Percentiles rank a stretch among this genome's conserved stretches.
Conservation (phyloP, 2,888 invertebrate species). For the Mythimna pallens region DNA sequence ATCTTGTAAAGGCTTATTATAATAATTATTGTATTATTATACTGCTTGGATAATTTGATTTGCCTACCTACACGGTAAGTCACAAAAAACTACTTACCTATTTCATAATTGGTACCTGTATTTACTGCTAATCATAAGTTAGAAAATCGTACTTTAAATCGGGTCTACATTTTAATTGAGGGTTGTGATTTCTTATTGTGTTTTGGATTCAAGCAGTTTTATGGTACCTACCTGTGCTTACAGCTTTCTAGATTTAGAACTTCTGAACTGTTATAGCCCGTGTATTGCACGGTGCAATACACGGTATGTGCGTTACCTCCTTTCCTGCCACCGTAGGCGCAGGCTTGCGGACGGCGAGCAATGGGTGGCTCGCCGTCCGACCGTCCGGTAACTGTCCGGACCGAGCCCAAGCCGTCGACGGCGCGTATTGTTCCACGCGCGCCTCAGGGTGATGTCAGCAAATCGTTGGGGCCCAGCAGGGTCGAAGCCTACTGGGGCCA, state of each 20-base stretch:
- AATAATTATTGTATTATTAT: conserved; percentile 46
- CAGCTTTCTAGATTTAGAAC: not conserved
- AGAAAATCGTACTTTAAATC: not conserved
- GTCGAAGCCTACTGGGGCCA: too few relatives aligned
- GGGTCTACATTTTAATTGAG: not conserved
- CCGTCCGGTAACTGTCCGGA: too few relatives aligned
- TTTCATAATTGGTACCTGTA: conserved; percentile 21
- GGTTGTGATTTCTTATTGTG: not conserved
- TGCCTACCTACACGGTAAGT: conserved; percentile 20
- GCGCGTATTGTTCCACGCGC: too few relatives aligned
- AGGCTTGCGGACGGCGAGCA: too few relatives aligned
- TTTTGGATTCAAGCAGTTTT: not conserved
- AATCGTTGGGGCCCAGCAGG: too few relatives aligned
- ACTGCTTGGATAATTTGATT: conserved; percentile 38
- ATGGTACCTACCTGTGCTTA: not conserved
- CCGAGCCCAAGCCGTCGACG: too few relatives aligned
- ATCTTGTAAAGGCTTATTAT: conserved; percentile 28
- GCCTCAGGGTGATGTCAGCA: too few relatives aligned
- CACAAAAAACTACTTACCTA: conserved; percentile 33
- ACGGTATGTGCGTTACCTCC: too few relatives aligned
- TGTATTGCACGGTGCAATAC: too few relatives aligned
- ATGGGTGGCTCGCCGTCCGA: too few relatives aligned
- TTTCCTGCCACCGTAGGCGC: too few relatives aligned
- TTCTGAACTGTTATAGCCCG: not conserved
- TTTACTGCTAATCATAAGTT: conserved; percentile 1